Conservation (phyloP, 2,113 vertebrate species). For the Oryzias celebensis region DNA sequence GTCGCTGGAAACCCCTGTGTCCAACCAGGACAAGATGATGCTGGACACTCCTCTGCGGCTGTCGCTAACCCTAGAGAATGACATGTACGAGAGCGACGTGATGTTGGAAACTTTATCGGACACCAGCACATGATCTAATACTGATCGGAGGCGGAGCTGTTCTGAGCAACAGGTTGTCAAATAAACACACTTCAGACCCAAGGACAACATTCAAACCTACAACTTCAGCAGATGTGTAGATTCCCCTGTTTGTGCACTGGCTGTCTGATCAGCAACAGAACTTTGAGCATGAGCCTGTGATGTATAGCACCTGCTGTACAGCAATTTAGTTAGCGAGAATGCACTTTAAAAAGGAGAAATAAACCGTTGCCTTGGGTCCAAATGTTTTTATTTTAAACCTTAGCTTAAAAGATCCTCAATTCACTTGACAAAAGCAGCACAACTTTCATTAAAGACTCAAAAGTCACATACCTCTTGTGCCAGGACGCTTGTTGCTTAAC, state of each 20-base stretch:
- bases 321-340: constrained; percentile 30
- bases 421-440: constrained; percentile 31
- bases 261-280: constrained; percentile 23
- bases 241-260: constrained; percentile 41
- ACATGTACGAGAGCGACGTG: constrained; percentile 98
- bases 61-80: constrained; percentile 91
- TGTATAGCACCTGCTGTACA: constrained; percentile 23
- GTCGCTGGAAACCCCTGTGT: constrained; percentile 82
- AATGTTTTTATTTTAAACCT: constrained; percentile 17
- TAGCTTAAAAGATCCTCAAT: constrained; percentile 37
- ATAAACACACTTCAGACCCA: constrained; percentile 27
- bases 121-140: constrained; percentile 86
- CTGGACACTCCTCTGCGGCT: constrained; percentile 83
- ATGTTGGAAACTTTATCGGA: constrained; percentile 98
- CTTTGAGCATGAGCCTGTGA: constrained; percentile 13
- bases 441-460: constrained; percentile 28
- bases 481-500: constrained; percentile 56
- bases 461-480: constrained; percentile 41
- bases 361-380: constrained; percentile 37
- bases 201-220: constrained; percentile 22
- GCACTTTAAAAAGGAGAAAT: constrained; percentile 52
- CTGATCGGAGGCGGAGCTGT: constrained; percentile 34
- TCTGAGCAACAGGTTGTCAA: constrained; percentile 27
- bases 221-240: constrained; percentile 38
- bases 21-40: constrained; percentile 81